Evolutionary conservation across 1,140 invertebrate species (phyloP), one percentile per base, ranked within the genome.

Genomic region (Bombus confusus): DNA sequence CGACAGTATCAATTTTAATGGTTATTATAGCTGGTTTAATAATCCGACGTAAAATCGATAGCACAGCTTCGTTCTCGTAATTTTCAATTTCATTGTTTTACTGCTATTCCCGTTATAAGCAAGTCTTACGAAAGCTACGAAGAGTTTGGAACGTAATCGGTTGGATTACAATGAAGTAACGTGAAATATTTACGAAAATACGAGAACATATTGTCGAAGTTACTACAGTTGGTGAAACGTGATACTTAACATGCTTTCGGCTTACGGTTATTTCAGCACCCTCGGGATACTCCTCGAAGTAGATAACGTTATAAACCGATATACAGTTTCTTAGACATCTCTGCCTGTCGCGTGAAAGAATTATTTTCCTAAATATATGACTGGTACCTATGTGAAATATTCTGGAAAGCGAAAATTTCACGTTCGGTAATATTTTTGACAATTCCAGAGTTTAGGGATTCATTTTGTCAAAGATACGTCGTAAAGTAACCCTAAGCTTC

Each of bases 281-380:
- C 77, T 89, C 90, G 90, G 92, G 91, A 87, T 93, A 90, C 90
- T 91, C 89, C 89, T 31, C 52, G 52, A 85, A 86, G 90, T 93
- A 94, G 93, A 93, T 93, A 94, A 92, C 72, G 83, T 90, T 92
- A 87, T 93, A 93, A 94, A 94, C 80, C 87, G 87, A 83, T 75
- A 25, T 41, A 69, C 34, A 2, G 37, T 73, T 92, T 89, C 89
- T 57, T 77, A 64, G 86, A 90, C 91, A 85, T 52, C 43, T 52
- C 43, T 83, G 71, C 59, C 64, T 59, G 28, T 66, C 39, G 10
- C 34, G 47, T 25, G 28, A 47, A 77, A 22, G 73, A 76, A 77
- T 39, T 76, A 75, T 59, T 64, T 64, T 34, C 52, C 9, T 52
- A 57, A 39, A n/a, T 78, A 64, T 71, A 57, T 62, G 64, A 22